Conservation (phyloP, 1,140 invertebrate genomes). For the Melipona quadrifasciata region DNA sequence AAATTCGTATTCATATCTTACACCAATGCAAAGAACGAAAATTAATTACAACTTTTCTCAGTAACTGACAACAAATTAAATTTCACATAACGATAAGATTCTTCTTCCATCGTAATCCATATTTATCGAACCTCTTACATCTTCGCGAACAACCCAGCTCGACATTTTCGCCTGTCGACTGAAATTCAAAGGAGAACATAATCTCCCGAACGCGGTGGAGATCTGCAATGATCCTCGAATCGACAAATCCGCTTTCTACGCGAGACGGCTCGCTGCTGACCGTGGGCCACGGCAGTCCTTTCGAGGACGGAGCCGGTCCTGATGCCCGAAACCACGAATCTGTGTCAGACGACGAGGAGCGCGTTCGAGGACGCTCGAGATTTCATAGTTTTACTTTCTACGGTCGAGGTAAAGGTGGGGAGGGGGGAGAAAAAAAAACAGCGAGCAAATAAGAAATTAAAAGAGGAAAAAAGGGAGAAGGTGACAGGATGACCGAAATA, state of each 20-base stretch:
- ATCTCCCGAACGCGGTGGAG: not conserved
- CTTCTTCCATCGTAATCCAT: not conserved
- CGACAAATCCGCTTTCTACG: conserved; percentile 35
- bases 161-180: not conserved
- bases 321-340: conserved; percentile 32
- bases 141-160: too few relatives aligned
- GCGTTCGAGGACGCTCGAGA: conserved; percentile 53
- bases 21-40: too few relatives aligned
- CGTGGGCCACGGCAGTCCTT: conserved; percentile 2
- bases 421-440: not conserved
- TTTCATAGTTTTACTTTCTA: conserved; percentile 66
- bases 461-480: conserved; percentile 1
- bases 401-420: conserved; percentile 18
- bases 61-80: too few relatives aligned
- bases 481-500: conserved; percentile 42
- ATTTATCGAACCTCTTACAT: not conserved
- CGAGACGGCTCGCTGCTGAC: not conserved
- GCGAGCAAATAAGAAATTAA: conserved; percentile 14
- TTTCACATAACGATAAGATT: too few relatives aligned
- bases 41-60: too few relatives aligned
- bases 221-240: not conserved
- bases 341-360: conserved; percentile 45
- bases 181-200: not conserved
- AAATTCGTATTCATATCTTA: too few relatives aligned
- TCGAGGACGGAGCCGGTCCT: not conserved